Base-by-base conservation (phyloP, 23 tunicate genomes). In the Halocynthia aurantium region DNA sequence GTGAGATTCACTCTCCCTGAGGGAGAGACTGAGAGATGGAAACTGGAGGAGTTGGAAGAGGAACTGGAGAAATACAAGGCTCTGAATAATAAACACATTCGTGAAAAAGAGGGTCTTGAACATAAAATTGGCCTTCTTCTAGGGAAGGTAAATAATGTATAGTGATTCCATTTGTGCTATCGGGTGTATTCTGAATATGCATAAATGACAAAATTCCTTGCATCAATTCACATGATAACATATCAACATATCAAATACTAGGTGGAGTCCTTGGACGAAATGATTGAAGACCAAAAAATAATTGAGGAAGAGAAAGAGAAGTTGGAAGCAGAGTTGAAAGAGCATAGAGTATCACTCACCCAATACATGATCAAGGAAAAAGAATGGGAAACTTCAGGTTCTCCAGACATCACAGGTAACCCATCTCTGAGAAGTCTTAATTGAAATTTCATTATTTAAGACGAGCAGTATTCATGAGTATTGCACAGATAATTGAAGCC, bases 201-300 rank as follows among this genome's bases (percentile, higher is more conserved):
- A 31, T 31, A 31, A 31, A 31, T 31, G 44, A 31, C 44, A 31
- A 4, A 31, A 31, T 31, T 31, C 44, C 44, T 31, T 31, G 44
- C 44, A 31, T 31, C 44, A 31, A 31, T 31, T 31, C 44, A 31
- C 44, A 31, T 31, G 44, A 31, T 31, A 31, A 31, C 44, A 31
- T n/a, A n/a, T 31, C 44, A 31, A 31, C 4, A 31, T 31, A 17
- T 12, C 2, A 5, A 17, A 0, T n/a, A 15, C 52, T 52, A 85
- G 90, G 63, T 74, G 7, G 82, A 89, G 77, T 20, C 69, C 67
- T 88, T 80, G 20, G 81, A 89, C 5, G 77, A 76, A 19, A 71
- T 84, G 55, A 79, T 84, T 52, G 88, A 84, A 62, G 86, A 87
- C 57, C 57, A 71, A 64, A 76, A 75, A 19, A 62, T 65, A 50